These are phyloP conservation scores for Nymphalis io DNA, from an alignment of 1,140 invertebrate species.

Conservation along the genomic window DNA sequence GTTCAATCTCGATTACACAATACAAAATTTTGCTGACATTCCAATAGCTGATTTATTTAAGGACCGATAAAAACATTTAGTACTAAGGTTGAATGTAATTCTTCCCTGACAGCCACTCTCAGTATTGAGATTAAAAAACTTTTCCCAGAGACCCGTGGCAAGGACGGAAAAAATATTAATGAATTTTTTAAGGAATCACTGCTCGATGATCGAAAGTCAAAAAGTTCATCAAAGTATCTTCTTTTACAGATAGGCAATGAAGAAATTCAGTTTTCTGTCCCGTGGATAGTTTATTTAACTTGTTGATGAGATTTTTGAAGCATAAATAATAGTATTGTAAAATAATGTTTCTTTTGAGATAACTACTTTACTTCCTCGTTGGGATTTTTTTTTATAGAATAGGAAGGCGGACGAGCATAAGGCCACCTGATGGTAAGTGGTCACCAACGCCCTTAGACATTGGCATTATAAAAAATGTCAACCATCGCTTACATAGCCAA, in stretches of 20 bases:
- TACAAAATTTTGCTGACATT: constrained; percentile 42
- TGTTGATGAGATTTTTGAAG: constrained; percentile 33
- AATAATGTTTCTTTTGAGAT: not conserved
- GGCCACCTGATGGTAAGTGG: too few relatives aligned
- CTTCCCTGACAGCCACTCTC: constrained; percentile 52
- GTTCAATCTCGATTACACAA: constrained; percentile 36
- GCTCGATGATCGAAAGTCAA: constrained; percentile 53
- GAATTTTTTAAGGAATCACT: constrained; percentile 55
- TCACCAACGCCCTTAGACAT: too few relatives aligned
- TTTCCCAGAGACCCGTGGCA: constrained; percentile 47
- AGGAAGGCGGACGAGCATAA: too few relatives aligned
- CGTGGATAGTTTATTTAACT: constrained; percentile 34
- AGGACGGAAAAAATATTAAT: constrained; percentile 57
- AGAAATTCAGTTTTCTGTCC: constrained; percentile 61
- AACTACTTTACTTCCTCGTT: not conserved
- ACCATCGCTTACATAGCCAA: too few relatives aligned
- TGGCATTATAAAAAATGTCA: too few relatives aligned
- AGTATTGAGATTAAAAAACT: constrained; percentile 73
- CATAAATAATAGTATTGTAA: constrained; percentile 7
- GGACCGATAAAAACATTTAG: constrained; percentile 57
- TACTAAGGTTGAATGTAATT: constrained; percentile 60
- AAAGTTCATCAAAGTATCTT: constrained; percentile 61
- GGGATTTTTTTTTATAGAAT: too few relatives aligned
- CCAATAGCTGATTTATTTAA: constrained; percentile 58
- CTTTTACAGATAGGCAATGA: constrained; percentile 65